These are phyloP conservation scores for Lethrus apterus DNA, from an alignment of 1,140 invertebrate genomes.

Conservation along the genomic window DNA sequence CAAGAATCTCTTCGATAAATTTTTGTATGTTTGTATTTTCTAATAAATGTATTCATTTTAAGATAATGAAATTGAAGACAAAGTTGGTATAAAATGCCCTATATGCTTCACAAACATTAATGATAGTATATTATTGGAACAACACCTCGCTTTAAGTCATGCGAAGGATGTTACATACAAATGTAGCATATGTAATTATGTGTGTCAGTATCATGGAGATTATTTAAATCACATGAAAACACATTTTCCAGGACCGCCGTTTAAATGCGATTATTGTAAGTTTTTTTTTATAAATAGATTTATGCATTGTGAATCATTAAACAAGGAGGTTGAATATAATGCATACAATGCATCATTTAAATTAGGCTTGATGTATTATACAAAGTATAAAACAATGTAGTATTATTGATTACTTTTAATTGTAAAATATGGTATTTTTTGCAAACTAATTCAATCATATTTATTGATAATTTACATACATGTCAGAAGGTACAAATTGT, in stretches of 20 bases:
- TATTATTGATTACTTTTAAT: too few species aligned
- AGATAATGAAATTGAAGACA: slow-evolving; percentile 33
- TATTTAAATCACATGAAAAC: slow-evolving; percentile 59
- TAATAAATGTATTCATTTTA: slow-evolving; percentile 14
- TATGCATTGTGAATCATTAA: too few species aligned
- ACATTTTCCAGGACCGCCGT: slow-evolving; percentile 58
- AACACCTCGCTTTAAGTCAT: slow-evolving; percentile 48
- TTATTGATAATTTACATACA: too few species aligned
- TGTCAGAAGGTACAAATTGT: too few species aligned
- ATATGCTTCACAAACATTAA: slow-evolving; percentile 47
- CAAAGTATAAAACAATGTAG: too few species aligned
- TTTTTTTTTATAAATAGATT: slow-evolving; percentile 8
- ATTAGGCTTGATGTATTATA: too few species aligned
- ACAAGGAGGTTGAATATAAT: too few species aligned
- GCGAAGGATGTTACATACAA: slow-evolving; percentile 52
- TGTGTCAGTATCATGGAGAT: slow-evolving; percentile 55
- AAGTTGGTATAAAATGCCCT: slow-evolving; percentile 43
- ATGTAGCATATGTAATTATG: slow-evolving; percentile 57
- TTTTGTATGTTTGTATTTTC: neutral
- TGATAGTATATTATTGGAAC: slow-evolving; percentile 43
- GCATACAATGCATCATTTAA: too few species aligned
- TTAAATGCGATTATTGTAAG: slow-evolving; percentile 55
- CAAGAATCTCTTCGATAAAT: too few species aligned
- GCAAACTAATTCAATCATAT: too few species aligned
- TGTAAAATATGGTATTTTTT: too few species aligned